phyloP scores from a whole-genome alignment of 2,888 invertebrate species.

The Limenitis camilla region DNA sequence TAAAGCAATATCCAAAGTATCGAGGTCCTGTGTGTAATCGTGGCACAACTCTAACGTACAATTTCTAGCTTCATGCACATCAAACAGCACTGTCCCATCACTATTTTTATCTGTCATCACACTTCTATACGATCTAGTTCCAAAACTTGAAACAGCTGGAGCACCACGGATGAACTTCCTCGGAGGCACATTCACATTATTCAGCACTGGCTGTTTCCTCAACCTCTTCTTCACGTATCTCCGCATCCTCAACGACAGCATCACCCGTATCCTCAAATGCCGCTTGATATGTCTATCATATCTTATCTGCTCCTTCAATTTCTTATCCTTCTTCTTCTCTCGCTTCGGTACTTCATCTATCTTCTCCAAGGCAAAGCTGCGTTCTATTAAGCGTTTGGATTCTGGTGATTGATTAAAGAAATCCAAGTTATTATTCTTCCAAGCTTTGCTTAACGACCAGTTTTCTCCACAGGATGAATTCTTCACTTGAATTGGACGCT shows the following conservation, averaged over 20 bases:
- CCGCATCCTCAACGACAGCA: conserved; percentile 78
- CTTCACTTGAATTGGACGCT: conserved; percentile 56
- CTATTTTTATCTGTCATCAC: conserved; percentile 59
- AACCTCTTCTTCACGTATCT: conserved; percentile 62
- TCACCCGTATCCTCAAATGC: conserved; percentile 78
- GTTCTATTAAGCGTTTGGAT: conserved; percentile 38
- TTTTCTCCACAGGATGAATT: conserved; percentile 63
- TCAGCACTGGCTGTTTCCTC: conserved; percentile 37
- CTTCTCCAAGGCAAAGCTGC: conserved; percentile 43
- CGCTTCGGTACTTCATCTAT: conserved; percentile 60
- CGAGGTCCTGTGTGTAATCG: conserved; percentile 64
- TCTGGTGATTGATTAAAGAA: conserved; percentile 54
- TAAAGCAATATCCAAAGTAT: conserved; percentile 63
- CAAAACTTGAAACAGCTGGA: conserved; percentile 55
- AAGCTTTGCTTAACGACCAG: conserved; percentile 69
- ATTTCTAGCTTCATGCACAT: conserved; percentile 66
- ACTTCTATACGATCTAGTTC: conserved; percentile 59
- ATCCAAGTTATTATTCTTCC: conserved; percentile 57
- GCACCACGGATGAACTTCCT: conserved; percentile 52
- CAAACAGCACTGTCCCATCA: conserved; percentile 62
- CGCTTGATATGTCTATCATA: conserved; percentile 77
- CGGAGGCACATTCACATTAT: conserved; percentile 48
- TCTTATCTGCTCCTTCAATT: conserved; percentile 63
- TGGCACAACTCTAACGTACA: conserved; percentile 64
- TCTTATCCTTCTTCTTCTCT: conserved; percentile 43